Conservation (phyloP, 2,888 invertebrate genomes). For the Idaea dimidiata region DNA sequence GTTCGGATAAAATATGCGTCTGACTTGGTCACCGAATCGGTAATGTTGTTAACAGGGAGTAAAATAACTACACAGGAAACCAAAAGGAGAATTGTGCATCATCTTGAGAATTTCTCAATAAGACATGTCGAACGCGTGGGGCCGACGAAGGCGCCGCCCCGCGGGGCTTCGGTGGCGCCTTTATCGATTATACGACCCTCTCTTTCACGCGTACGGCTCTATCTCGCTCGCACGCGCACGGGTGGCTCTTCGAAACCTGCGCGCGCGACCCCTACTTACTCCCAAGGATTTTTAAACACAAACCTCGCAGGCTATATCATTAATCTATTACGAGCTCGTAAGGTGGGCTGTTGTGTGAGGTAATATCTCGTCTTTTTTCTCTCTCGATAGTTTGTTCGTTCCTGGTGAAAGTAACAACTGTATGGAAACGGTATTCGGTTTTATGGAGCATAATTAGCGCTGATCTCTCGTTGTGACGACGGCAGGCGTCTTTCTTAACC, state of each 20-base stretch:
- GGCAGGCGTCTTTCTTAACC: conserved; percentile 43
- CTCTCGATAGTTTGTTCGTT: conserved; percentile 47
- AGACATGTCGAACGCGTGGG: conserved; percentile 71
- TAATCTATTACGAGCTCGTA: conserved; percentile 74
- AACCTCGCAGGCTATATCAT: conserved; percentile 72
- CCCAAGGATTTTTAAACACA: conserved; percentile 61
- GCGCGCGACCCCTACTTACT: conserved; percentile 43
- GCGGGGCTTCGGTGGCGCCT: conserved; percentile 69
- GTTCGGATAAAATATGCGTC: conserved; percentile 69
- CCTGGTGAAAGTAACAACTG: conserved; percentile 67
- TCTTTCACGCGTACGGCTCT: conserved; percentile 30
- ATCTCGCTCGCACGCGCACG: conserved; percentile 50
- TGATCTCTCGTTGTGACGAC: conserved; percentile 63
- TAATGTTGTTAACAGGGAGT: conserved; percentile 79
- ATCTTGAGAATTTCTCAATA: conserved; percentile 79
- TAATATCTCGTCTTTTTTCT: conserved; percentile 58
- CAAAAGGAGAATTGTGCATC: conserved; percentile 75
- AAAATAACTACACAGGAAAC: conserved; percentile 69
- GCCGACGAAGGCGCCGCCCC: conserved; percentile 72
- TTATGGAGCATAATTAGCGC: conserved; percentile 77
- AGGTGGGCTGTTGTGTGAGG: conserved; percentile 61
- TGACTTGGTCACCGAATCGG: conserved; percentile 70
- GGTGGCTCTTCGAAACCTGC: conserved; percentile 46
- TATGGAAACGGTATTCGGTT: conserved; percentile 69
- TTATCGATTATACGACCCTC: conserved; percentile 55